Base-by-base conservation (phyloP, 2,797 vertebrate genomes). In the Epinephelus malabaricus region DNA sequence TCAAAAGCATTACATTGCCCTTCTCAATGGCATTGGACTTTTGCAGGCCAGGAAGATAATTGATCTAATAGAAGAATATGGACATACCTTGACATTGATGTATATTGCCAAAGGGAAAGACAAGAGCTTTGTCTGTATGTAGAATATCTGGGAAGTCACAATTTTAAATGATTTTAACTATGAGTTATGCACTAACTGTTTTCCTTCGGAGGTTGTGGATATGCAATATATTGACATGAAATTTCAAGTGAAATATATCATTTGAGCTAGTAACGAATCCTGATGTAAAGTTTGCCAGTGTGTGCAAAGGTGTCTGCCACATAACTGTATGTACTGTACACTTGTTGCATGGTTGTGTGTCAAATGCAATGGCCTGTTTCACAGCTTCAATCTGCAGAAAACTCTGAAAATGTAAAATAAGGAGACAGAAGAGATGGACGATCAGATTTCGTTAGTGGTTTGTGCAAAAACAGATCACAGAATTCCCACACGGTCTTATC, bases 1-100 rank as follows among this genome's bases (percentile, higher is more conserved):
- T 38, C 18, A 43, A 11, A 75, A 58, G 12, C 5, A 21, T 50
- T 43, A 55, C 15, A 50, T 21, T 45, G 53, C 67, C 38, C 14
- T 55, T 40, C 43, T 74, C 23, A 21, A 8, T 53, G 78, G 72
- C 43, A 51, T 49, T 71, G 27, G 71, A 71, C 55, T 51, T 30
- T 47, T 61, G 9, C 19, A 76, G 38, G 23, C 23, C 49, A 67
- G 30, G 18, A 21, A 2, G 17, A n/a, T 58, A 64, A 50, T 53
- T 15, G 8, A 30, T 30, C 53, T 17, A 10, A 38, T 59, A 17
- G 9, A 47, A 51, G n/a, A 54, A 67, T 27, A 54, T 59, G 21
- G 17, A 67, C 49, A 21, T 12, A 30, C 7, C 21, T 15, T 65
- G 34, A 51, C 15, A 45, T 0, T 56, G 15, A 49, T 3, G n/a